Conservation (phyloP, 2,797 vertebrate genomes). For the Ptychadena robeensis region DNA sequence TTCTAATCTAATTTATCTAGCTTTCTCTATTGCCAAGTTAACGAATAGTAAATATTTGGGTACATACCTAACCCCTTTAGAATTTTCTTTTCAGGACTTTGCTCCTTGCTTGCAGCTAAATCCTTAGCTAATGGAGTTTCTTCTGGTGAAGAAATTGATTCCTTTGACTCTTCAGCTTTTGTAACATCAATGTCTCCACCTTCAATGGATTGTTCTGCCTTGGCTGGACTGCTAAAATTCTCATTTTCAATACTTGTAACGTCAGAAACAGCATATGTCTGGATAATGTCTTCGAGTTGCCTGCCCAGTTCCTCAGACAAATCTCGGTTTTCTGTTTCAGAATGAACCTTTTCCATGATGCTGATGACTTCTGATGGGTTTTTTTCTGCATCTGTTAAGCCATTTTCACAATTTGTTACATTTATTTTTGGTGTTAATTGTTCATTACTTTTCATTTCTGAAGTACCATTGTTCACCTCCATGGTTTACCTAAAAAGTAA, state of each 20-base stretch:
- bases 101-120: constrained; percentile 77
- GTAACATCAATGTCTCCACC: constrained; percentile 73
- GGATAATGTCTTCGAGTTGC: constrained; percentile 89
- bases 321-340: constrained; percentile 50
- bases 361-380: constrained; percentile 61
- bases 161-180: constrained; percentile 69
- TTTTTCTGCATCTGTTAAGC: constrained; percentile 58
- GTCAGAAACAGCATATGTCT: constrained; percentile 76
- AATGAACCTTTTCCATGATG: neutral
- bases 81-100: constrained; percentile 94
- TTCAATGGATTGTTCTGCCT: constrained; percentile 66
- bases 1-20: neutral
- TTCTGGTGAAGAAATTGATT: constrained; percentile 67
- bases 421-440: constrained; percentile 27
- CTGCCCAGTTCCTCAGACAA: constrained; percentile 81
- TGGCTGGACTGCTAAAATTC: constrained; percentile 62
- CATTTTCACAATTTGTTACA: constrained; percentile 57
- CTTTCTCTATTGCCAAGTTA: neutral
- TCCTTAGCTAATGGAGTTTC: constrained; percentile 69
- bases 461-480: constrained; percentile 76
- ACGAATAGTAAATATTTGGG: neutral
- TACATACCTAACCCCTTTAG: constrained; percentile 90
- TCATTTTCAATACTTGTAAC: constrained; percentile 68
- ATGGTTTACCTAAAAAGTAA: constrained; percentile 70
- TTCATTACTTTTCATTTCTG: constrained; percentile 64